Evolutionary conservation across 2,113 vertebrate species (phyloP).

Genomic region (Rana temporaria): DNA sequence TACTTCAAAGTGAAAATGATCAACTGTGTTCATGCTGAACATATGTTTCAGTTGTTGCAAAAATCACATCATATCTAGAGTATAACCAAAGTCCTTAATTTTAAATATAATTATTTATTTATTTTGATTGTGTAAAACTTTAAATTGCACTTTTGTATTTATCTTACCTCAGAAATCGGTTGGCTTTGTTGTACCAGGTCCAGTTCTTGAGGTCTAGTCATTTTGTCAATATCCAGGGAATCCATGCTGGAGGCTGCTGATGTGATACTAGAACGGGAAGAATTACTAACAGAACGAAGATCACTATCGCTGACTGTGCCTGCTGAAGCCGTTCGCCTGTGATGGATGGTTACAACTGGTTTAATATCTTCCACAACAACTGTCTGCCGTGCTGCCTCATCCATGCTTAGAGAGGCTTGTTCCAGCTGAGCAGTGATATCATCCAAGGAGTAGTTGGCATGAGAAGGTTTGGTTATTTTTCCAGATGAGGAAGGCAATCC

Average conservation of each 20-base stretch:
- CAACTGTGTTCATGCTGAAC: too few relatives aligned
- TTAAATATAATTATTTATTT: too few relatives aligned
- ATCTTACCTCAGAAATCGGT: constrained; percentile 86
- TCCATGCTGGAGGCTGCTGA: constrained; percentile 96
- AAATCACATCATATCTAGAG: too few relatives aligned
- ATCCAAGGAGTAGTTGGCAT: constrained; percentile 90
- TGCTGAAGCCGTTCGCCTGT: constrained; percentile 89
- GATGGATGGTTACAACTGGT: constrained; percentile 76
- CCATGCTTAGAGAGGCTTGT: constrained; percentile 96
- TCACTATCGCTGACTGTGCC: constrained; percentile 91
- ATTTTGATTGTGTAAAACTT: too few relatives aligned
- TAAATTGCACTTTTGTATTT: not conserved
- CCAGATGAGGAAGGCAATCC: constrained; percentile 72
- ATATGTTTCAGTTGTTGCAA: too few relatives aligned
- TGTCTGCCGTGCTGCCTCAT: constrained; percentile 93
- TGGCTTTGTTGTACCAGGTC: constrained; percentile 82
- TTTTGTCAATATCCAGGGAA: constrained; percentile 93
- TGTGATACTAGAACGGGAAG: constrained; percentile 89
- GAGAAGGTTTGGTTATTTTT: constrained; percentile 70
- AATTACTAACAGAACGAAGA: constrained; percentile 84
- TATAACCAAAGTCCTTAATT: too few relatives aligned
- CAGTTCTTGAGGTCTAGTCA: constrained; percentile 78
- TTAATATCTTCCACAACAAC: constrained; percentile 73
- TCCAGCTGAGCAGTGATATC: constrained; percentile 97
- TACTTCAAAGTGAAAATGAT: too few relatives aligned